These are phyloP conservation scores for Syngnathus acus DNA, from an alignment of 2,797 vertebrate species.

Conservation along the genomic window DNA sequence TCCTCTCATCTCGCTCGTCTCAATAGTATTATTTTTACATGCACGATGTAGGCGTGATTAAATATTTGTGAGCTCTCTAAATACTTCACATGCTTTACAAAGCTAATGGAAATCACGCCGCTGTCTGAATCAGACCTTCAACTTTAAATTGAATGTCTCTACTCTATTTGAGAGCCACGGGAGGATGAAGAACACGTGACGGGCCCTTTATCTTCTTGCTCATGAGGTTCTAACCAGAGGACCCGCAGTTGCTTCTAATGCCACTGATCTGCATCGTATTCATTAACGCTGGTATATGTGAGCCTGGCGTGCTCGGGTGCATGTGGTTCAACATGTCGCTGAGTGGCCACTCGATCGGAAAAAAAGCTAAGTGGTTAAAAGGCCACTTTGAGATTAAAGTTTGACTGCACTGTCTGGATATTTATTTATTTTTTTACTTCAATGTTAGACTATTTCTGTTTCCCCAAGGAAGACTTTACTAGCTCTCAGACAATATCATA, in stretches of 20 bases:
- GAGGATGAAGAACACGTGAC: conserved; percentile 50
- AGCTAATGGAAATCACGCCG: conserved; percentile 53
- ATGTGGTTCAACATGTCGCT: not conserved
- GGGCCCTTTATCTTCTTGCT: conserved; percentile 33
- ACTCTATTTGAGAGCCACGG: conserved; percentile 51
- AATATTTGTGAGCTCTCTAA: conserved; percentile 48
- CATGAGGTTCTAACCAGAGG: conserved; percentile 4
- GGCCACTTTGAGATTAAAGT: conserved; percentile 16
- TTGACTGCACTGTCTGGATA: conserved; percentile 19
- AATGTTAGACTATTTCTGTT: too few relatives aligned
- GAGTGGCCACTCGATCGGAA: conserved; percentile 4
- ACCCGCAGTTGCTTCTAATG: not conserved
- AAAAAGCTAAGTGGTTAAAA: conserved; percentile 5
- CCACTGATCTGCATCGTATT: not conserved
- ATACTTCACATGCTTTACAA: conserved; percentile 37
- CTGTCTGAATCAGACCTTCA: conserved; percentile 39
- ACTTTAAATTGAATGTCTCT: conserved; percentile 61
- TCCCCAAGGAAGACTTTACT: too few relatives aligned
- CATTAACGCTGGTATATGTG: not conserved
- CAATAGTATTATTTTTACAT: conserved; percentile 32
- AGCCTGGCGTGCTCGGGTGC: not conserved
- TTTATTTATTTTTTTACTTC: not conserved
- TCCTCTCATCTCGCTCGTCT: not conserved
- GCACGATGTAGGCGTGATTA: conserved; percentile 46
- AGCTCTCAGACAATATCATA: too few relatives aligned